phyloP scores from a whole-genome alignment of 64 coral and sea anemone species.

The Stylophora pistillata region DNA sequence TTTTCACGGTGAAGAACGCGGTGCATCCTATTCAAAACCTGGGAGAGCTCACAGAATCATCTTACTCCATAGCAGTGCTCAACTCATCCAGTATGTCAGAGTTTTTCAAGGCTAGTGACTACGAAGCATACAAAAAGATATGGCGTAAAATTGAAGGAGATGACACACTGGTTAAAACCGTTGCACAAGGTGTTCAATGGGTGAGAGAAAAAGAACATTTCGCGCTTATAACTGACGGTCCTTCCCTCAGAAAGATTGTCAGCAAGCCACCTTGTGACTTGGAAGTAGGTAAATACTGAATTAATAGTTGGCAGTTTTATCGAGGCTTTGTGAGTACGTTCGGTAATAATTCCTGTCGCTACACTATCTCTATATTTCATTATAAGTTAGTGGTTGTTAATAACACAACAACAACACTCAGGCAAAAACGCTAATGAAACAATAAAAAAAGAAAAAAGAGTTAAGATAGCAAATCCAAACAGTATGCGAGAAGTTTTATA shows the following conservation, averaged over 20 bases:
- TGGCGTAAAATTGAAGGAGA: neutral
- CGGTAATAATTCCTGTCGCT: no score
- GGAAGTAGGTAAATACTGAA: neutral
- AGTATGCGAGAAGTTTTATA: no score
- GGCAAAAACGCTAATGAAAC: no score
- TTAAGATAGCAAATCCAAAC: no score
- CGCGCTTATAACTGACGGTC: slow-evolving; percentile 14
- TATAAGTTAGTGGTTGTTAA: no score
- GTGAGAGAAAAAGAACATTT: slow-evolving; percentile 18
- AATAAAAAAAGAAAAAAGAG: no score
- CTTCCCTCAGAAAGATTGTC: neutral
- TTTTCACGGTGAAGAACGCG: slow-evolving; percentile 44
- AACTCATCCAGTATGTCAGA: neutral
- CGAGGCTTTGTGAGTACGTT: no score
- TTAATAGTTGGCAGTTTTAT: no score
- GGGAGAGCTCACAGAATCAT: neutral
- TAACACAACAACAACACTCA: no score
- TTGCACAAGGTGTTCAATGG: neutral
- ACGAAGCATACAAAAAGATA: slow-evolving; percentile 5
- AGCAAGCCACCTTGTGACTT: slow-evolving; percentile 38
- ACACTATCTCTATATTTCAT: no score
- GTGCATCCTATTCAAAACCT: neutral
- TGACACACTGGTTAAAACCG: neutral
- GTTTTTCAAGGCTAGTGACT: slow-evolving; percentile 2
- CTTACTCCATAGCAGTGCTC: neutral